Evolutionary conservation across 2,113 vertebrate genomes (phyloP).

Genomic region (Gymnocephalus cernua): DNA sequence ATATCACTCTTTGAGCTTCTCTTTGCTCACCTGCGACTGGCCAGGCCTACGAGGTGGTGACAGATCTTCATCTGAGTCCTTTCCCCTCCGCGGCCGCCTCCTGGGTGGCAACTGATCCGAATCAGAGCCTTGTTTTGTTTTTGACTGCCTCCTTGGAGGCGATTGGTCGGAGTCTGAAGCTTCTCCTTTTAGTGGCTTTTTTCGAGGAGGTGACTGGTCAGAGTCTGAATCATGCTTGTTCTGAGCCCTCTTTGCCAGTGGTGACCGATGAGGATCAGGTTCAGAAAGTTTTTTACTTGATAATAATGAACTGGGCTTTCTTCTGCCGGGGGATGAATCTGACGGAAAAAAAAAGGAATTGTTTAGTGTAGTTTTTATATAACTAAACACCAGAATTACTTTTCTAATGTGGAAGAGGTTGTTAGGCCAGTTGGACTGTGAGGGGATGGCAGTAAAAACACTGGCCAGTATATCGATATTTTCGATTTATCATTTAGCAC

Average conservation of each 20-base stretch:
- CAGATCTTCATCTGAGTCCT: conserved; percentile 72
- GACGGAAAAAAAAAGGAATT: conserved; percentile 1
- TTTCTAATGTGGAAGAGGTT: neutral
- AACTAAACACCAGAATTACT: neutral
- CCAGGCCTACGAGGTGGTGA: conserved; percentile 83
- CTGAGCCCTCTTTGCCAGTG: conserved; percentile 30
- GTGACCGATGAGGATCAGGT: conserved; percentile 38
- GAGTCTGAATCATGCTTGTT: conserved; percentile 63
- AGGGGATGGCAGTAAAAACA: neutral
- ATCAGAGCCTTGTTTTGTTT: conserved; percentile 57
- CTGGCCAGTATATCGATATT: neutral
- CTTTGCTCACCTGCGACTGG: conserved; percentile 66
- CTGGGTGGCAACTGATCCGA: conserved; percentile 82
- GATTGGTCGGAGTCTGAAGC: conserved; percentile 73
- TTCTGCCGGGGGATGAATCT: conserved; percentile 61
- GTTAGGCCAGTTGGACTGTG: neutral
- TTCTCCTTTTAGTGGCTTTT: conserved; percentile 1
- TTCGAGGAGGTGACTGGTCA: conserved; percentile 71
- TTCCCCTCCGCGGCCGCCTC: conserved; percentile 49
- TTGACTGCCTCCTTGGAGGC: conserved; percentile 68
- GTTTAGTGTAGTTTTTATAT: neutral
- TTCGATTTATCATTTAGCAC: neutral
- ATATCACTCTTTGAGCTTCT: neutral
- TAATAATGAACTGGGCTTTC: conserved; percentile 39
- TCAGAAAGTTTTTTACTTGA: conserved; percentile 46